Base-by-base conservation (phyloP, 2,113 vertebrate species). In the Microtus oregoni region DNA sequence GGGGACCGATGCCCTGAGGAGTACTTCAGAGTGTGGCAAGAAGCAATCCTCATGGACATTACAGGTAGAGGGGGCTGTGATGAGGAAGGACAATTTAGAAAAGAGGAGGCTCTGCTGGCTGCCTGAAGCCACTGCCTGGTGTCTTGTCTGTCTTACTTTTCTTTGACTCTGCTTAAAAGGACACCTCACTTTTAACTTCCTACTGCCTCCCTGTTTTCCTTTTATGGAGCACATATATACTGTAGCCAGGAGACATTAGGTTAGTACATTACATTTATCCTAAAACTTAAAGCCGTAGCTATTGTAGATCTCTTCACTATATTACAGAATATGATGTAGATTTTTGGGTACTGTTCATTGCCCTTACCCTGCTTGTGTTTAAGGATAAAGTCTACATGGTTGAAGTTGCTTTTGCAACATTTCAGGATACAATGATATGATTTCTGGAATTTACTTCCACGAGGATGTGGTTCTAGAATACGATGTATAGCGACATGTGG, bases 21-120 rank as follows among this genome's bases (percentile, higher is more conserved):
- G 28, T 65, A 44, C 67, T 72, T 19, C 24, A 61, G n/a, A 65
- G 38, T 7, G 38, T 12, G 32, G 24, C 10, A 32, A 86, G 83
- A 47, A 86, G 15, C 61, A 55, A 2, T 26, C 15, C 2, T 58
- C 15, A 2, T 76, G 38, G n/a, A 61, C 97, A 76, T 32, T 44
- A 47, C 52, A 88, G 81, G 78, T 24, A 1, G 19, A 11, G 55
- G 78, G 9, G 44, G 5, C 0, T 3, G 11, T 24, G 86, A 17
- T 1, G 0, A 20, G 2, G n/a, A 15, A 3, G n/a, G 24, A 24
- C 5, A 1, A 17, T 7, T 3, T 32, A 8, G 4, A 12, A 35
- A 55, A 50, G 38, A 24, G 35, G 0, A 65, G 44, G 7, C 1
- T 7, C 41, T 22, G 4, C 6, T 20, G 52, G 38, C 13, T 0